Percentiles rank a stretch among this genome's conserved stretches.
Conservation (phyloP, 2,797 vertebrate genomes). For the Intellagama lesueurii region DNA sequence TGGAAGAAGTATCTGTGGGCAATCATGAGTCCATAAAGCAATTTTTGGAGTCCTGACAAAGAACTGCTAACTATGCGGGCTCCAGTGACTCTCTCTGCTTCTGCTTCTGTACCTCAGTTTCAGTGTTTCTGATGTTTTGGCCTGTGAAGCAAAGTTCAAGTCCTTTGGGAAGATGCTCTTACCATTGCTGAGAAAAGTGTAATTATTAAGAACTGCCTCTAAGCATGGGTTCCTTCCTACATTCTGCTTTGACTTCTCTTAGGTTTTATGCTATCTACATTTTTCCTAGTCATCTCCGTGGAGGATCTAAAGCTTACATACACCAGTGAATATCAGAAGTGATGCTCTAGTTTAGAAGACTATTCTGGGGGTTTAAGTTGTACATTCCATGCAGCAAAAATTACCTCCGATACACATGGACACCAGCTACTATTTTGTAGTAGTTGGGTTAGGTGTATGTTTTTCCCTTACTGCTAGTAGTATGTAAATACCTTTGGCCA, state of each 20-base stretch:
- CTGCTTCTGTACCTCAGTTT: slow-evolving; percentile 2
- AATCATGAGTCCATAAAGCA: background rate
- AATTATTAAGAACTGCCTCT: slow-evolving; percentile 18
- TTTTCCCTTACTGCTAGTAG: background rate
- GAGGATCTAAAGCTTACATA: background rate
- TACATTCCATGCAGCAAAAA: background rate
- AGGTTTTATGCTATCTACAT: background rate
- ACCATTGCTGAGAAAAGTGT: slow-evolving; percentile 4
- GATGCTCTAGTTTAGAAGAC: background rate
- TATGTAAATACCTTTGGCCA: background rate
- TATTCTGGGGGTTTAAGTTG: background rate
- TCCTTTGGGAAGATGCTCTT: slow-evolving; percentile 16
- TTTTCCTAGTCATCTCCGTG: background rate
- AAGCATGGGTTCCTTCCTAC: background rate
- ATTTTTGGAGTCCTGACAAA: background rate
- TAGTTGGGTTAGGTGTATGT: no score
- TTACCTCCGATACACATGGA: background rate
- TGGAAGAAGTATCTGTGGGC: background rate
- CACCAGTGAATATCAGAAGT: background rate
- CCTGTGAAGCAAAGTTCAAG: slow-evolving; percentile 4
- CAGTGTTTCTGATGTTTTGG: slow-evolving; percentile 25
- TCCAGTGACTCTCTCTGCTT: background rate
- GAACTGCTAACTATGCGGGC: background rate
- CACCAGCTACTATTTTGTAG: background rate
- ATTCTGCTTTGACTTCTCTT: background rate